Conservation (phyloP, 2,113 vertebrate species). For the Eptesicus fuscus region DNA sequence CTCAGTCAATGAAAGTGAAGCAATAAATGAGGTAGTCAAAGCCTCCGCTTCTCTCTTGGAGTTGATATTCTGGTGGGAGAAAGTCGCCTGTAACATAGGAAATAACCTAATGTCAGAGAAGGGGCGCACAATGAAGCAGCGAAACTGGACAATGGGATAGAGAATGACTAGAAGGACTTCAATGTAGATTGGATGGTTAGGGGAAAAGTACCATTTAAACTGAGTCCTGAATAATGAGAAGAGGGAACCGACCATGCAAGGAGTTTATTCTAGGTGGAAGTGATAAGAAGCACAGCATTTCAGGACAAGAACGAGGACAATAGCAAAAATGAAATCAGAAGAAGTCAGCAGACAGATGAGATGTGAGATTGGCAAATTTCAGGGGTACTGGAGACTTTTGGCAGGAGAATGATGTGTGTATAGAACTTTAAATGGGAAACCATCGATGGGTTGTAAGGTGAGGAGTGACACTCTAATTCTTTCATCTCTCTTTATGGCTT, state of each 20-base stretch:
- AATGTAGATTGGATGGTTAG: background rate
- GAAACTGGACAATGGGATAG: background rate
- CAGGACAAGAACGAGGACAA: background rate
- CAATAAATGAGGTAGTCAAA: background rate
- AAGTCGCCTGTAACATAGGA: background rate
- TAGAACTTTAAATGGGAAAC: background rate
- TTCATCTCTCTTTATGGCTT: background rate
- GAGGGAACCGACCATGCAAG: background rate
- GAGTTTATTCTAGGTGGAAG: background rate
- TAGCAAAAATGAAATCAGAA: background rate
- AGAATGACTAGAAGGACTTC: background rate
- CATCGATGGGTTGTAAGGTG: accelerated
- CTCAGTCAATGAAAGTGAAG: background rate
- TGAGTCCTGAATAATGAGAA: background rate
- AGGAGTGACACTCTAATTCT: background rate
- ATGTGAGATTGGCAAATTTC: background rate
- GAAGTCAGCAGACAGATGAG: background rate
- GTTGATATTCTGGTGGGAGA: background rate
- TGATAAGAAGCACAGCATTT: background rate
- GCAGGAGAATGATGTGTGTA: background rate
- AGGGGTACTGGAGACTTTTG: background rate
- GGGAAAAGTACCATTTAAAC: background rate
- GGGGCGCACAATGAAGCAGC: background rate
- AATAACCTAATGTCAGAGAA: background rate
- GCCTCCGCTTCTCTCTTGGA: background rate